Evolutionary conservation across 2,888 invertebrate genomes (phyloP).

Genomic region (Eristalis tenax): DNA sequence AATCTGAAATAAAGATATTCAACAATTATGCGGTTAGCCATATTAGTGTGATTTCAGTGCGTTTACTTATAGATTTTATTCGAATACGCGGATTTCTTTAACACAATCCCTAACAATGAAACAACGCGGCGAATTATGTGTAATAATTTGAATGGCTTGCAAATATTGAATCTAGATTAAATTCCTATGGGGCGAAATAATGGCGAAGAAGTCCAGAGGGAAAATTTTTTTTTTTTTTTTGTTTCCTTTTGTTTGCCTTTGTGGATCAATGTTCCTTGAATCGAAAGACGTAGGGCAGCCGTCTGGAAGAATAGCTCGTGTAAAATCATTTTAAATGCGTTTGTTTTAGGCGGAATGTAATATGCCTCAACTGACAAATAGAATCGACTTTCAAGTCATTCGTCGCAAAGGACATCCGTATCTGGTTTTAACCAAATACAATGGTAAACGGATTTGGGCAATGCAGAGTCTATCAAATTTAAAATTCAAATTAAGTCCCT

Average conservation of each 20-base stretch:
- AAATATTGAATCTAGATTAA: constrained; percentile 58
- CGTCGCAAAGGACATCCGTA: constrained; percentile 40
- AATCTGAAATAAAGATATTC: constrained; percentile 11
- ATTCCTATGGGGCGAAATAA: constrained; percentile 34
- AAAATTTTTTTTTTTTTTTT: constrained; percentile 18
- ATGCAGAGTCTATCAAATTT: constrained; percentile 48
- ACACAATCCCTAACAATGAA: constrained; percentile 15
- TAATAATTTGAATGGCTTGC: constrained; percentile 65
- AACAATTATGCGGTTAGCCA: constrained; percentile 30
- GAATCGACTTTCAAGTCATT: constrained; percentile 54
- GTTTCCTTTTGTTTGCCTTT: neutral
- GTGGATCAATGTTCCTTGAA: constrained; percentile 26
- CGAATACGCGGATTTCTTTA: neutral
- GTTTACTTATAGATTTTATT: neutral
- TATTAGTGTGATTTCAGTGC: neutral
- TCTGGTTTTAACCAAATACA: constrained; percentile 7
- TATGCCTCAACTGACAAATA: neutral
- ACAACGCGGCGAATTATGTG: constrained; percentile 60
- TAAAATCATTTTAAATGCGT: constrained; percentile 28
- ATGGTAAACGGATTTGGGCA: neutral
- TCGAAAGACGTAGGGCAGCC: constrained; percentile 28
- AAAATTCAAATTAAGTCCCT: constrained; percentile 64
- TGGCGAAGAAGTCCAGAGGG: constrained; percentile 32
- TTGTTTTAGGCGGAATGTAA: constrained; percentile 43
- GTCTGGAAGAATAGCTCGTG: constrained; percentile 51